Percentiles rank a stretch among this genome's conserved stretches.
Evolutionary conservation across 1,140 invertebrate species (phyloP).

Genomic region (Drosophila varians): DNA sequence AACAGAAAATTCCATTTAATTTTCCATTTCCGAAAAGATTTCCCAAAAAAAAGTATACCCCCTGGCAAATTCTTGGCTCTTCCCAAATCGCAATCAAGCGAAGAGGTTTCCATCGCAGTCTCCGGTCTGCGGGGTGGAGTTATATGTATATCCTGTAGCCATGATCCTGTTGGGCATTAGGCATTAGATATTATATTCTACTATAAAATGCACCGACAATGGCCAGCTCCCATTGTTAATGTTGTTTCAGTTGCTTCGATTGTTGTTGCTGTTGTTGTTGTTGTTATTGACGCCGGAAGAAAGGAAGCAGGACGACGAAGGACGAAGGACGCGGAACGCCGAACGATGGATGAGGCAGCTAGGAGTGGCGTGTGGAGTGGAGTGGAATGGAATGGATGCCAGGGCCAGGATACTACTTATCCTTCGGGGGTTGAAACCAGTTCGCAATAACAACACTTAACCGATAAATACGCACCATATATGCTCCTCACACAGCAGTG

Average conservation of each 20-base stretch:
- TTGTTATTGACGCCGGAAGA: conserved; percentile 67
- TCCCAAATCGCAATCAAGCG: neutral
- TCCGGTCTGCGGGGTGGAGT: neutral
- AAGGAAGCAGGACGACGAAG: conserved; percentile 16
- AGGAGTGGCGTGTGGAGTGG: neutral
- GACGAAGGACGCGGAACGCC: neutral
- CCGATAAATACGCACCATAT: conserved; percentile 46
- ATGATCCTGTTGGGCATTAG: neutral
- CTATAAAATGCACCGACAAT: conserved; percentile 32
- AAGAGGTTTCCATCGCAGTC: neutral
- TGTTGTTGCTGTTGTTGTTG: conserved; percentile 36
- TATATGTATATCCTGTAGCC: neutral
- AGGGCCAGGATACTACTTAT: conserved; percentile 40
- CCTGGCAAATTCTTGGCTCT: too few relatives aligned
- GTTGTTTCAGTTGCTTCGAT: conserved; percentile 18
- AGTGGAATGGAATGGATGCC: conserved; percentile 27
- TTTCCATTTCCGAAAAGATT: too few relatives aligned
- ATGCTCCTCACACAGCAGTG: neutral
- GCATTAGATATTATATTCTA: neutral
- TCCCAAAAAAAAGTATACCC: too few relatives aligned
- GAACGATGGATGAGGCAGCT: conserved; percentile 13
- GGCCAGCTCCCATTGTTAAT: conserved; percentile 49
- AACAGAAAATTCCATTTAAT: too few relatives aligned
- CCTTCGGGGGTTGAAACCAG: conserved; percentile 41
- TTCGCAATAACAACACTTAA: conserved; percentile 35